These are phyloP conservation scores for Paratilapia polleni DNA, from an alignment of 2,113 vertebrate species.

Conservation along the genomic window DNA sequence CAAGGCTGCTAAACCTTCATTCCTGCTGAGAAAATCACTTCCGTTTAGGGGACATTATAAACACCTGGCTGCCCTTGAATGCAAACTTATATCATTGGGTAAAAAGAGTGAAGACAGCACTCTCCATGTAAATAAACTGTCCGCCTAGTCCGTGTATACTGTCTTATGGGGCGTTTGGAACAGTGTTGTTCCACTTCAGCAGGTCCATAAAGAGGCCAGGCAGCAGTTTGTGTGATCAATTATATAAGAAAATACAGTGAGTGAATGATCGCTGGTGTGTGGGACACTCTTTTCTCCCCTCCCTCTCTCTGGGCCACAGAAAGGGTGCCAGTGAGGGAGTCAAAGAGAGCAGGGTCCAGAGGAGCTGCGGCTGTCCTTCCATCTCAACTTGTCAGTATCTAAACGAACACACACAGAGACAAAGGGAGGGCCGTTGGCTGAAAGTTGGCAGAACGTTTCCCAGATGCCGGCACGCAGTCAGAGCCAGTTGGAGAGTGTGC, in stretches of 20 bases:
- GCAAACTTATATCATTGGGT: constrained; percentile 51
- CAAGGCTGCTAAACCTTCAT: constrained; percentile 22
- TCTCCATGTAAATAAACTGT: constrained; percentile 61
- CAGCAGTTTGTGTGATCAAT: constrained; percentile 53
- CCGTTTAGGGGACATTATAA: constrained; percentile 47
- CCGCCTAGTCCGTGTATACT: constrained; percentile 44
- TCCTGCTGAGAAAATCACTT: constrained; percentile 41
- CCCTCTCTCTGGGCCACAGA: constrained; percentile 31
- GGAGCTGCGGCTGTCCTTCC: constrained; percentile 48
- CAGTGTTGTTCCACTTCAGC: constrained; percentile 54
- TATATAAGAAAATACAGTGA: constrained; percentile 63
- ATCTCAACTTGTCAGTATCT: constrained; percentile 55
- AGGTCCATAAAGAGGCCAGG: constrained; percentile 57
- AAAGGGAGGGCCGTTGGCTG: constrained; percentile 46
- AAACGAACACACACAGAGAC: constrained; percentile 58
- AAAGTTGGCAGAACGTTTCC: constrained; percentile 42
- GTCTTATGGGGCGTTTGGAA: constrained; percentile 42
- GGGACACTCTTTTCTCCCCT: constrained; percentile 44
- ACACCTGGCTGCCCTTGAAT: constrained; percentile 56
- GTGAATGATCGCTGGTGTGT: constrained; percentile 75
- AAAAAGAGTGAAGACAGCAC: constrained; percentile 42
- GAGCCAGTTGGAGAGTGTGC: background rate
- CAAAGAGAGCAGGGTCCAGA: constrained; percentile 45
- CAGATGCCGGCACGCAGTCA: constrained; percentile 20
- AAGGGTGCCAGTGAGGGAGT: constrained; percentile 42